A percentile compares a stretch with the other conserved stretches of the same genome.
These are phyloP conservation scores for Holcopasites calliopsidis DNA, from an alignment of 1,140 invertebrate species.

Conservation along the genomic window DNA sequence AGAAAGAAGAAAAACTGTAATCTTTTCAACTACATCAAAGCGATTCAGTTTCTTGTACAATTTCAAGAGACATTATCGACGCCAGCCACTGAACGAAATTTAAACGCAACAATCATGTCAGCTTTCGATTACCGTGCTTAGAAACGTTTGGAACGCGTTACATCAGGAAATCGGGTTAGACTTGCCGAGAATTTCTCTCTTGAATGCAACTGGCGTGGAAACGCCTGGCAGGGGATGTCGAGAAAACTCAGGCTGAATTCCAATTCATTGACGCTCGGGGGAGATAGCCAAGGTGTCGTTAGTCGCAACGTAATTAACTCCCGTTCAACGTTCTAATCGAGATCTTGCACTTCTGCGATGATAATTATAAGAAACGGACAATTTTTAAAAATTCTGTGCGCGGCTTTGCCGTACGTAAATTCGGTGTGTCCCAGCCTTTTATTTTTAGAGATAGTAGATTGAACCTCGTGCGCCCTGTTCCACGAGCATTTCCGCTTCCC, in stretches of 20 bases:
- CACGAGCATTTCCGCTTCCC: background rate
- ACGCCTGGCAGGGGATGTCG: constrained; percentile 29
- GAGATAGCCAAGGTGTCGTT: background rate
- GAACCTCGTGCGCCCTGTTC: background rate
- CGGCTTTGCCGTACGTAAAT: too few species aligned
- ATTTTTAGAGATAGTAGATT: constrained; percentile 1
- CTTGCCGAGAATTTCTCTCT: constrained; percentile 37
- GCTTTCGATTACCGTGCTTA: too few species aligned
- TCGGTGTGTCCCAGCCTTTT: too few species aligned
- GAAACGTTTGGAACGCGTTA: background rate
- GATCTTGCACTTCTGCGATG: too few species aligned
- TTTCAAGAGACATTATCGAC: too few species aligned
- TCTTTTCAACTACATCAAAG: too few species aligned
- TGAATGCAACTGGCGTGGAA: constrained; percentile 10
- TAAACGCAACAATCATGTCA: background rate
- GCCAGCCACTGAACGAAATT: too few species aligned
- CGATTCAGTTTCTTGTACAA: too few species aligned
- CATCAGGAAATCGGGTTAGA: constrained; percentile 48
- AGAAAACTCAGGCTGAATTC: constrained; percentile 40
- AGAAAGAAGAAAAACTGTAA: background rate
- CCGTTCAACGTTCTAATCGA: background rate
- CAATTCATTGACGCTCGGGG: background rate
- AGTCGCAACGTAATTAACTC: background rate
- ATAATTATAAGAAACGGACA: too few species aligned
- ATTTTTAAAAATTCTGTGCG: too few species aligned